Evolutionary conservation across 2,797 vertebrate species (phyloP).

Genomic region (Thripadectes ignobilis): DNA sequence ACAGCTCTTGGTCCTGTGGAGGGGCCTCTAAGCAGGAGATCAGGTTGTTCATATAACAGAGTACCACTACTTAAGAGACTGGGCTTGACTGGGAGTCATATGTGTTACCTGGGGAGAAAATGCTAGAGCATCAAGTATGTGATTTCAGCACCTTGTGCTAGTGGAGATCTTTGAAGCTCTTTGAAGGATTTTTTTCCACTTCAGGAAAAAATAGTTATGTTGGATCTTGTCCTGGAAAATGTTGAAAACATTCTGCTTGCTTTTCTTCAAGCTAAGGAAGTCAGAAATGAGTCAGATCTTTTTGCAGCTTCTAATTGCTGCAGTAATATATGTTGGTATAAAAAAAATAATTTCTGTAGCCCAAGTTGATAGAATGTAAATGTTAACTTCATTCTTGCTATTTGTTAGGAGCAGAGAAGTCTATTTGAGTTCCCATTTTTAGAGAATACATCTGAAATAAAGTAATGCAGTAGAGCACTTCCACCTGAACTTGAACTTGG

Average conservation of each 20-base stretch:
- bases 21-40: background rate
- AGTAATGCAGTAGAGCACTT: background rate
- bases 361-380: background rate
- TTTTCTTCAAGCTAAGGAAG: background rate
- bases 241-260: background rate
- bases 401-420: background rate
- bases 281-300: background rate
- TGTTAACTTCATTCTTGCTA: background rate
- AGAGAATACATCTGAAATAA: background rate
- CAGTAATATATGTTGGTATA: background rate
- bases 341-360: background rate
- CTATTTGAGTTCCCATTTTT: background rate
- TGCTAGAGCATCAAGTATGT: fast-evolving
- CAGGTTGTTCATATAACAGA: background rate
- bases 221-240: background rate
- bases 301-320: background rate
- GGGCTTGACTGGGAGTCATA: fast-evolving
- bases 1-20: background rate
- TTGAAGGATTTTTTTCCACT: background rate
- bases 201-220: background rate
- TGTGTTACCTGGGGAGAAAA: background rate
- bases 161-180: background rate
- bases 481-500: background rate
- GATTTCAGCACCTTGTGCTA: background rate
- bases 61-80: background rate